These are phyloP conservation scores for Streptopelia turtur DNA, from an alignment of 2,797 vertebrate genomes.

Conservation along the genomic window DNA sequence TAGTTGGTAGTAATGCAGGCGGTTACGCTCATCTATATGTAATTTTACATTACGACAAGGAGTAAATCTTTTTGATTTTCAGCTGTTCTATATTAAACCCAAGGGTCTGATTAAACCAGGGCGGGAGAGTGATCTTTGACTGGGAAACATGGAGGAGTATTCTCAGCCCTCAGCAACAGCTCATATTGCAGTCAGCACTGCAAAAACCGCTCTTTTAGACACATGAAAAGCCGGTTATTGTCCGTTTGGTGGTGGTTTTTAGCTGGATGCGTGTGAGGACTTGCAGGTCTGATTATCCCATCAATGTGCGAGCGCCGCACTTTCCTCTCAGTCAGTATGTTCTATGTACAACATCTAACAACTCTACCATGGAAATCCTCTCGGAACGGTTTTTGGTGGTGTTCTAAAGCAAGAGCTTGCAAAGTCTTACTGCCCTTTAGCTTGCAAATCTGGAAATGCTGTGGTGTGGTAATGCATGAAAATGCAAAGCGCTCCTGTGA, in stretches of 20 bases:
- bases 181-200: neutral
- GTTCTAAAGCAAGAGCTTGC: neutral
- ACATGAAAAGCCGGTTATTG: neutral
- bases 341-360: neutral
- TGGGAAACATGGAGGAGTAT: neutral
- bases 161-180: neutral
- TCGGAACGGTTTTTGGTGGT: neutral
- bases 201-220: neutral
- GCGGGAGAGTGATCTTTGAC: neutral
- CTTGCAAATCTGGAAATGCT: conserved; percentile 20
- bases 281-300: neutral
- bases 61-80: neutral
- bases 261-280: neutral
- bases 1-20: neutral
- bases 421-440: neutral
- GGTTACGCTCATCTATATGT: neutral
- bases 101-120: neutral
- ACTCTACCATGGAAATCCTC: neutral
- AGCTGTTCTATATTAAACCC: neutral
- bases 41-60: neutral
- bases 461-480: neutral
- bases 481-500: neutral
- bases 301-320: neutral
- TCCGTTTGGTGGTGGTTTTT: neutral
- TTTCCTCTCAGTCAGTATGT: neutral